Conservation (phyloP, 2,888 invertebrate genomes). For the Teleiodes luculella region DNA sequence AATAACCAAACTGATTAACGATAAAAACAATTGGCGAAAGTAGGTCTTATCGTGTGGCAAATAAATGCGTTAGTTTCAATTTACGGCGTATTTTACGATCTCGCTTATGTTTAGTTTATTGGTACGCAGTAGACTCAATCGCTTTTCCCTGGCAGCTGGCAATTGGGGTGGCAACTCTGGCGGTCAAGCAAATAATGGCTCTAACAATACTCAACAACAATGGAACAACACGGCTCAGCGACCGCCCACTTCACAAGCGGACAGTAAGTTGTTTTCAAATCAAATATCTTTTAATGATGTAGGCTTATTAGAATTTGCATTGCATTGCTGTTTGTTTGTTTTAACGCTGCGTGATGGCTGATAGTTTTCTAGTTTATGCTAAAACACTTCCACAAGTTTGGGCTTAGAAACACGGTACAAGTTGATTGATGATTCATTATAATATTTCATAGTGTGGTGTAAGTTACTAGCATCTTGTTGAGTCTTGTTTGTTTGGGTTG, state of each 20-base stretch:
- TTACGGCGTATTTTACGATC: not conserved
- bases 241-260: constrained; percentile 74
- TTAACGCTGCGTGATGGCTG: constrained; percentile 20
- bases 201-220: constrained; percentile 73
- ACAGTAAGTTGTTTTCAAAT: constrained; percentile 59
- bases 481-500: not conserved
- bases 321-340: constrained; percentile 29
- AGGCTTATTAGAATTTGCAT: constrained; percentile 35
- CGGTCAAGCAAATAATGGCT: constrained; percentile 65
- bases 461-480: not conserved
- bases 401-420: constrained; percentile 1
- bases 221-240: constrained; percentile 73
- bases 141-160: constrained; percentile 57
- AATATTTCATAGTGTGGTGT: not conserved
- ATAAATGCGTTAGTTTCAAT: not conserved
- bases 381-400: not conserved
- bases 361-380: not conserved
- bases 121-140: constrained; percentile 7
- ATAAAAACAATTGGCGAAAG: not conserved
- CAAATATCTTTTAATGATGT: constrained; percentile 32
- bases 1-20: not conserved
- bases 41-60: not conserved
- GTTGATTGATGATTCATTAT: not conserved
- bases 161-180: constrained; percentile 73
- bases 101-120: not conserved